phyloP scores from a whole-genome alignment of 2,113 vertebrate species.

The Mirounga angustirostris region DNA sequence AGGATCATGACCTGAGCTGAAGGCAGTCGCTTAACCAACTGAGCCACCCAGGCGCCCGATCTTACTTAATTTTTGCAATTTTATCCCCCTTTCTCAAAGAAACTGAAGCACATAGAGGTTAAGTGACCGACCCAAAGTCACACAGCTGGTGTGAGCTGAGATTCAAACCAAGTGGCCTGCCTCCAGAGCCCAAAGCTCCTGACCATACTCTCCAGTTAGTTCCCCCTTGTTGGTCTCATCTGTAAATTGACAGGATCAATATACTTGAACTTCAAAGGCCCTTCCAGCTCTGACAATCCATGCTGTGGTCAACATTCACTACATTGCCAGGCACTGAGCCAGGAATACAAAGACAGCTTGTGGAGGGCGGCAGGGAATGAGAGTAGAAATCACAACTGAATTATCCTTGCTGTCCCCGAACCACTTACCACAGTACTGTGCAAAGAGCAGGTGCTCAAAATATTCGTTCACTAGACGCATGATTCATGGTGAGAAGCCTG shows the following conservation, averaged over 20 bases:
- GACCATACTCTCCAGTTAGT: background rate
- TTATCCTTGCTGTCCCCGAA: background rate
- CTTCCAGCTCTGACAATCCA: background rate
- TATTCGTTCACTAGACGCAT: background rate
- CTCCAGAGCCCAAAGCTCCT: background rate
- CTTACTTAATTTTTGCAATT: background rate
- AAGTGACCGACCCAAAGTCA: background rate
- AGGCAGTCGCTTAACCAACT: too few species aligned
- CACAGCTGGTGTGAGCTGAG: background rate
- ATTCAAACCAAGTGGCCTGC: background rate
- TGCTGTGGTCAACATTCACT: background rate
- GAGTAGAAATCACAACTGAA: background rate
- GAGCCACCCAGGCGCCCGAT: background rate
- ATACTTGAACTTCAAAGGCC: background rate
- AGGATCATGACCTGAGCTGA: too few species aligned
- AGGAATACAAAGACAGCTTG: background rate
- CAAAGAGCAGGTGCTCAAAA: background rate
- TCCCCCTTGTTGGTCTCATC: background rate
- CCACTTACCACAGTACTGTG: background rate
- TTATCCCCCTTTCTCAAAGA: background rate
- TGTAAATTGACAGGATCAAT: background rate
- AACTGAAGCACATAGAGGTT: slow-evolving; percentile 14
- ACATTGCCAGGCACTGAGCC: background rate
- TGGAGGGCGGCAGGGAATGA: too few species aligned
- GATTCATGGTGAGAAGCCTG: background rate